These are phyloP conservation scores for Drosophila picticornis DNA, from an alignment of 2,888 invertebrate genomes.

Conservation along the genomic window DNA sequence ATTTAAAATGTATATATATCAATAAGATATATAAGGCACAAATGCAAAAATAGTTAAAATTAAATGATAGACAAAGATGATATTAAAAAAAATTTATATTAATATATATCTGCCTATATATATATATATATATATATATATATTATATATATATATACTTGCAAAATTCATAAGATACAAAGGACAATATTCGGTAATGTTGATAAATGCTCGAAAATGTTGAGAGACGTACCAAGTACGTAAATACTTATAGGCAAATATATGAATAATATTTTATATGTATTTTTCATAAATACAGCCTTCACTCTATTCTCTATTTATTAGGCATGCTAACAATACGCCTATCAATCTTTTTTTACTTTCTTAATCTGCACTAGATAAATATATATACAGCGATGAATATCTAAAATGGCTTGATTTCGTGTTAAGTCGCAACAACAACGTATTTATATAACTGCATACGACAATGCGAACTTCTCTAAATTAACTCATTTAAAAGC, in stretches of 20 bases:
- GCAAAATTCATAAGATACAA: not conserved
- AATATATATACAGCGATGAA: not conserved
- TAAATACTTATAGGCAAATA: too few relatives aligned
- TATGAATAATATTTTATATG: not conserved
- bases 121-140: too few relatives aligned
- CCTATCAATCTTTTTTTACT: not conserved
- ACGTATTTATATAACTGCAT: conserved; percentile 3
- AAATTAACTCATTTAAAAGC: conserved; percentile 48
- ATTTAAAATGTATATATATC: too few relatives aligned
- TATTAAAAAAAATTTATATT: too few relatives aligned
- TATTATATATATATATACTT: too few relatives aligned
- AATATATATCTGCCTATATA: too few relatives aligned
- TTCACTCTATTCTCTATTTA: not conserved
- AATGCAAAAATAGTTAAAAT: not conserved
- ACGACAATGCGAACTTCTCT: conserved; percentile 20
- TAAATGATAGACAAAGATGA: not conserved
- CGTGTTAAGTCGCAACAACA: conserved; percentile 13
- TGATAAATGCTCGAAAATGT: not conserved
- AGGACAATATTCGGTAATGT: not conserved
- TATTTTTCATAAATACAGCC: not conserved
- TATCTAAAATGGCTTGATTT: not conserved
- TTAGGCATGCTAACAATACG: not conserved
- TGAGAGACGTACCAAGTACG: too few relatives aligned
- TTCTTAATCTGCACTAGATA: not conserved
- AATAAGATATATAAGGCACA: too few relatives aligned